phyloP scores from a whole-genome alignment of 1,140 invertebrate species.

The silkworm (Bombyx mori) region ASM3026992v2 NC_085119.1:11024001-11024500 shows the following conservation, averaged over 20 bases:
- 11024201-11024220: slow-evolving; percentile 54
- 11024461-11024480: slow-evolving; percentile 43
- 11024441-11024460: slow-evolving; percentile 29
- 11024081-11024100: slow-evolving; percentile 33
- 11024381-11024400: slow-evolving; percentile 60
- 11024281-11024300: slow-evolving; percentile 56
- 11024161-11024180: slow-evolving; percentile 45
- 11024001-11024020: slow-evolving; percentile 39
- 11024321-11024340: slow-evolving; percentile 67
- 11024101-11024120: slow-evolving; percentile 31
- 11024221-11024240: slow-evolving; percentile 65
- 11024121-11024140: slow-evolving; percentile 37
- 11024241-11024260: slow-evolving; percentile 35
- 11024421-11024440: slow-evolving; percentile 60
- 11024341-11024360: slow-evolving; percentile 46
- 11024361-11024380: slow-evolving; percentile 57
- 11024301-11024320: slow-evolving; percentile 73
- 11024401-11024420: slow-evolving; percentile 60
- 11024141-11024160: slow-evolving; percentile 47
- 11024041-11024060: slow-evolving; percentile 24
- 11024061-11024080: slow-evolving; percentile 24
- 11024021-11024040: slow-evolving; percentile 31
- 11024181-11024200: slow-evolving; percentile 49
- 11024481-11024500: slow-evolving; percentile 66
- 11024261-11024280: slow-evolving; percentile 49